Evolutionary conservation across 2,888 invertebrate species (phyloP), one percentile per base, ranked within the genome.

Genomic region (Drosophila anomalata): DNA sequence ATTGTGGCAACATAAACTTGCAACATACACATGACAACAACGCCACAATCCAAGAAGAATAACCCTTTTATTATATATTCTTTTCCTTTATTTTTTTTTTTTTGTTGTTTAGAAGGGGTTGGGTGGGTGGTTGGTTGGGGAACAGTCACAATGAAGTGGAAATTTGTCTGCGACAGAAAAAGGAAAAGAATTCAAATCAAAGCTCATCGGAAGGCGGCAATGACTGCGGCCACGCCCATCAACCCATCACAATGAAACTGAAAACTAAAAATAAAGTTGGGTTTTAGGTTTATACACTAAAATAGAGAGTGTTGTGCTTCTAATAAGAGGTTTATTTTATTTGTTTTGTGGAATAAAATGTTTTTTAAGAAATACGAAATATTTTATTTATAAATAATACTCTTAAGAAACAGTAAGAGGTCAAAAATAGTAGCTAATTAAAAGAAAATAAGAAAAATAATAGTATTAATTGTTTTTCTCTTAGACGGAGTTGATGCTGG

Each of bases 111-210:
- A 73, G 69, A 73, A 63, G 70, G 67, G n/a, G n/a, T n/a, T n/a
- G n/a, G n/a, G n/a, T n/a, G n/a, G n/a, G n/a, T n/a, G n/a, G n/a
- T n/a, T n/a, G 65, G 76, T 3, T 17, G 42, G 20, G 20, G 11
- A 39, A 48, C 20, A 57, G 50, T 50, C 51, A 42, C 41, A 62
- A 85, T 79, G 79, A 74, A 76, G 77, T 79, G 83, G 63, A 79
- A 74, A 79, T 79, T 81, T 69, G 86, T 76, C 74, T 78, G 71
- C 56, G 68, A 44, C 48, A 51, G 46, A 57, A 41, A 41, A 52
- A 63, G 59, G 67, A 55, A 74, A 68, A 60, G 48, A 70, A 70
- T 63, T 74, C 67, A 68, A 79, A 79, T 82, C 82, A 68, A 71
- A 85, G 80, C 75, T 58, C 61, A 62, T 62, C 48, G 61, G 24